phyloP scores from a whole-genome alignment of 2,888 invertebrate genomes.

The Corythucha ciliata region DNA sequence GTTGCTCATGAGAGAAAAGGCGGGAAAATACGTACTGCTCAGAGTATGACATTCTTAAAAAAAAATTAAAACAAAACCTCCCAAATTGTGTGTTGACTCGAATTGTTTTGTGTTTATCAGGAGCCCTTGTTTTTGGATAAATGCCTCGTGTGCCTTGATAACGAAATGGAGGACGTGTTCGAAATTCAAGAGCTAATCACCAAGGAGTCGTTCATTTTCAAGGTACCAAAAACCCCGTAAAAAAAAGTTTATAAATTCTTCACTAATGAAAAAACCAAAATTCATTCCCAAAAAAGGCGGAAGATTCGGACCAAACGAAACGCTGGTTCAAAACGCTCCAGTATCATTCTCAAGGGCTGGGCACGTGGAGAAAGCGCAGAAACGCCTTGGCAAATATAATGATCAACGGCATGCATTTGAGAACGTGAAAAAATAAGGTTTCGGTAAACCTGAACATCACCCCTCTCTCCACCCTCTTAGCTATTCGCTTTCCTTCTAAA shows the following conservation, averaged over 20 bases:
- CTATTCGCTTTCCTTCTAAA: too few species aligned
- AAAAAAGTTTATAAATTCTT: conserved; percentile 10
- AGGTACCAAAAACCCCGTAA: too few species aligned
- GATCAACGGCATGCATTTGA: conserved; percentile 61
- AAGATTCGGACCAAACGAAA: conserved; percentile 74
- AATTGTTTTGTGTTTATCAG: conserved; percentile 39
- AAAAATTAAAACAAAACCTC: too few species aligned
- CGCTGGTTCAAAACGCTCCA: conserved; percentile 85
- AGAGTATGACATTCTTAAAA: too few species aligned
- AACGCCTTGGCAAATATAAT: conserved; percentile 95
- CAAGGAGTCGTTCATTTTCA: conserved; percentile 88
- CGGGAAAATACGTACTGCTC: conserved; percentile 73
- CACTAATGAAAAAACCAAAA: conserved; percentile 82
- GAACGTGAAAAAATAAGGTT: conserved; percentile 33
- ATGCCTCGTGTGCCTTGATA: conserved; percentile 79
- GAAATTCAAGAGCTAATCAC: conserved; percentile 88
- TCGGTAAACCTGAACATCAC: too few species aligned
- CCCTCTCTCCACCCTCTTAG: too few species aligned
- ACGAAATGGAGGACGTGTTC: conserved; percentile 87
- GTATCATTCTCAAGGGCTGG: conserved; percentile 83
- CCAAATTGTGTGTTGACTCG: too few species aligned
- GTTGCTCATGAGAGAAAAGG: conserved; percentile 79
- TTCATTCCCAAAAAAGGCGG: conserved; percentile 93
- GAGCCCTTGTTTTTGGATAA: conserved; percentile 85
- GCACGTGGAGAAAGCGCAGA: conserved; percentile 82